Conservation (phyloP, 1,140 invertebrate species). For the Gonioctena quinquepunctata region DNA sequence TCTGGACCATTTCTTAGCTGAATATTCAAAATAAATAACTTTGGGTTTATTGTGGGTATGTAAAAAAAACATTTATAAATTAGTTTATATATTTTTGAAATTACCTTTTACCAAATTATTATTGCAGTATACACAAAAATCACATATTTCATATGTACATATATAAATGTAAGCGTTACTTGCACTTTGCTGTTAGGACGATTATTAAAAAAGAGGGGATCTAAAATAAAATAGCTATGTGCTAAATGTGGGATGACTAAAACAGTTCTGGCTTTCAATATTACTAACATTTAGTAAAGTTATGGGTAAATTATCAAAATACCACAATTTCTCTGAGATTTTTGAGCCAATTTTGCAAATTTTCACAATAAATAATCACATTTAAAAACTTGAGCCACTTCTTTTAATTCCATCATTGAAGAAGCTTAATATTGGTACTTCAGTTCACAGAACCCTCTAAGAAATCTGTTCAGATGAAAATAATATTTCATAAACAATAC, state of each 20-base stretch:
- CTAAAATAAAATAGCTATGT: constrained; percentile 8
- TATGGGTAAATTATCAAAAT: not conserved
- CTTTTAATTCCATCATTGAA: not conserved
- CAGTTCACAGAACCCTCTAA: too few relatives aligned
- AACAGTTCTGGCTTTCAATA: not conserved
- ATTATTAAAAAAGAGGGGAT: not conserved
- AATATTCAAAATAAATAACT: too few relatives aligned
- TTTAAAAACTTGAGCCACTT: constrained; percentile 2
- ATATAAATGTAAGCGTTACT: constrained; percentile 20
- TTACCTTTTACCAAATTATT: constrained; percentile 45
- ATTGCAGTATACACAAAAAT: constrained; percentile 47
- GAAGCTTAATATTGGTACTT: not conserved
- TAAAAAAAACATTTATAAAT: constrained; percentile 35
- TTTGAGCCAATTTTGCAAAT: constrained; percentile 2
- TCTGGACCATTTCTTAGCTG: too few relatives aligned
- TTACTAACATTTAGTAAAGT: not conserved
- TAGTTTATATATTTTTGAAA: constrained; percentile 47
- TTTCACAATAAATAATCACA: not conserved
- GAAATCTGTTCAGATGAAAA: too few relatives aligned
- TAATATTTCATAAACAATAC: too few relatives aligned
- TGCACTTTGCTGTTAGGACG: constrained; percentile 12
- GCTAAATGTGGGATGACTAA: not conserved
- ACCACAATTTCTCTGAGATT: constrained; percentile 9
- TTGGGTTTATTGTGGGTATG: too few relatives aligned
- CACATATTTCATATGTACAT: constrained; percentile 42